phyloP scores from a whole-genome alignment of 2,888 invertebrate species.

The Toxonevra muliebris region DNA sequence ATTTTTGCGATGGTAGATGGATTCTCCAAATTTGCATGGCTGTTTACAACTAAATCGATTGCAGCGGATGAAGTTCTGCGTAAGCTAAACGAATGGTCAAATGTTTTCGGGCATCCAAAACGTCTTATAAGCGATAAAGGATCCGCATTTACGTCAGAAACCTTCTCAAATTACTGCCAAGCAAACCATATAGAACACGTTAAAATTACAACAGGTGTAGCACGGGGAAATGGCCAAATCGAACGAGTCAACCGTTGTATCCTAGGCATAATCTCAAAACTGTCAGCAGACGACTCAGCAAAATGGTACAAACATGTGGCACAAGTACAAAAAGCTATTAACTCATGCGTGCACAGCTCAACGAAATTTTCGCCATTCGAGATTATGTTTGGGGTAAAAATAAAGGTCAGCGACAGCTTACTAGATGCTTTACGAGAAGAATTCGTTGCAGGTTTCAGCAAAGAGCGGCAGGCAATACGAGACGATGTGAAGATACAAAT shows the following conservation, averaged over 20 bases:
- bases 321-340: conserved; percentile 27
- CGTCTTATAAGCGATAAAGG: conserved; percentile 24
- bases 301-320: conserved; percentile 35
- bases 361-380: conserved; percentile 31
- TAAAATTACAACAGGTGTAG: conserved; percentile 26
- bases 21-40: conserved; percentile 33
- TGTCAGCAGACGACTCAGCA: conserved; percentile 15
- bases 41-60: conserved; percentile 29
- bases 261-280: conserved; percentile 16
- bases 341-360: conserved; percentile 24
- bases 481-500: conserved; percentile 27
- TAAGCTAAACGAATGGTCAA: conserved; percentile 21
- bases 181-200: conserved; percentile 26
- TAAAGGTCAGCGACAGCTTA: conserved; percentile 24
- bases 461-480: conserved; percentile 23
- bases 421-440: conserved; percentile 20
- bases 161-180: conserved; percentile 21
- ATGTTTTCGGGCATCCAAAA: conserved; percentile 21
- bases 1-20: conserved; percentile 27
- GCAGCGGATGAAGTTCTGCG: conserved; percentile 21
- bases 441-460: conserved; percentile 26
- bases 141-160: conserved; percentile 26
- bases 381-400: conserved; percentile 31
- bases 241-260: conserved; percentile 24
- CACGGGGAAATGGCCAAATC: conserved; percentile 21